These are phyloP conservation scores for Zaprionus gabonicus DNA, from an alignment of 1,140 invertebrate genomes.

Conservation along the genomic window DNA sequence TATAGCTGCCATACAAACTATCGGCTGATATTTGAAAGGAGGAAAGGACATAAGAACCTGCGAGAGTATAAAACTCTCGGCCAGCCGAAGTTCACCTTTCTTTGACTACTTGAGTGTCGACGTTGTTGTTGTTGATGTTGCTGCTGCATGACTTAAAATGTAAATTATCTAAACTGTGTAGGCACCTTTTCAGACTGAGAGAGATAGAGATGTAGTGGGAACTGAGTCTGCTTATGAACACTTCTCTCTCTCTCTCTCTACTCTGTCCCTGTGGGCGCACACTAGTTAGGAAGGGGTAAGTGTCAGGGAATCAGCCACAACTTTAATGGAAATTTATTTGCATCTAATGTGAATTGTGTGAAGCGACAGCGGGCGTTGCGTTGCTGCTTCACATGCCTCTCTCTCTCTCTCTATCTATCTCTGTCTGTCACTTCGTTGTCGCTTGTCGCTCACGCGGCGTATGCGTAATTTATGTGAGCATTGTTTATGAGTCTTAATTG, in stretches of 20 bases:
- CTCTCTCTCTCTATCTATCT: no score
- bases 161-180: conserved; percentile 64
- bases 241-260: no score
- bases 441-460: conserved; percentile 54
- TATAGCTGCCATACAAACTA: no score
- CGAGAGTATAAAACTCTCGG: no score
- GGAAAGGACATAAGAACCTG: no score
- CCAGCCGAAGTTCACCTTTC: no score
- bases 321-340: conserved; percentile 81
- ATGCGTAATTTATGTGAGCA: conserved; percentile 64
- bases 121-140: conserved; percentile 1
- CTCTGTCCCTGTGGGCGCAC: not conserved
- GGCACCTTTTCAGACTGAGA: conserved; percentile 23
- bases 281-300: not conserved
- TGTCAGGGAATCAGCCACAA: not conserved
- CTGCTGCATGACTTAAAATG: conserved; percentile 50
- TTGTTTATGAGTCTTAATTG: conserved; percentile 14
- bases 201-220: not conserved
- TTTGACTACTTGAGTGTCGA: not conserved
- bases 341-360: conserved; percentile 62
- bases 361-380: conserved; percentile 72
- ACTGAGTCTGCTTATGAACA: not conserved
- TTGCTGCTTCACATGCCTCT: not conserved
- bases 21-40: no score
- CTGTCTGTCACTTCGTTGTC: not conserved